Conservation (phyloP, 2,113 vertebrate genomes). For the Ptyas mucosa region DNA sequence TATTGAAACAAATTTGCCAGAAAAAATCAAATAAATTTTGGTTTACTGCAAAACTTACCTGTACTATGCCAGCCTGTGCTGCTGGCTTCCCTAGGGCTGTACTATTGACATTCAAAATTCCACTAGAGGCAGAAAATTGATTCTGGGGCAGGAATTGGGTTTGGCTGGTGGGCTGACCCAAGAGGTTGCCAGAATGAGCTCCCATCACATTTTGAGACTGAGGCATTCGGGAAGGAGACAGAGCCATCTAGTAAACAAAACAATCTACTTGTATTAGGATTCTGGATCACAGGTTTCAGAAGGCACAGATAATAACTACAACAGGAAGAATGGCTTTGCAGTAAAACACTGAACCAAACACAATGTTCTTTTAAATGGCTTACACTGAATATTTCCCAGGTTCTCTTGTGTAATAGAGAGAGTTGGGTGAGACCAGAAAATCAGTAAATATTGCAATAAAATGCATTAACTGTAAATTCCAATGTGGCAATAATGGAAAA, state of each 20-base stretch:
- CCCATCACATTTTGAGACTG: conserved; percentile 87
- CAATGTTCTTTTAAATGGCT: neutral
- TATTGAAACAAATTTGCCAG: neutral
- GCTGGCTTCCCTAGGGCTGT: conserved; percentile 80
- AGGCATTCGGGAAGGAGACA: conserved; percentile 92
- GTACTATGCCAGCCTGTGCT: conserved; percentile 77
- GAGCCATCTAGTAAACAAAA: conserved; percentile 79
- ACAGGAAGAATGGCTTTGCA: neutral
- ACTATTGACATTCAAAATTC: conserved; percentile 83
- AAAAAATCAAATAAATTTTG: neutral
- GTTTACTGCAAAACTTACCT: conserved; percentile 71
- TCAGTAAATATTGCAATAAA: neutral
- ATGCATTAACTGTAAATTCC: neutral
- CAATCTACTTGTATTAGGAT: neutral
- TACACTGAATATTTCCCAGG: neutral
- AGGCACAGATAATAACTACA: neutral
- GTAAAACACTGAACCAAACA: neutral
- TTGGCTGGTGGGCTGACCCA: conserved; percentile 81
- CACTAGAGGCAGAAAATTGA: conserved; percentile 79
- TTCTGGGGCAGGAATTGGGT: conserved; percentile 87
- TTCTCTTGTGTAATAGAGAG: neutral
- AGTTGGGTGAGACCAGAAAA: neutral
- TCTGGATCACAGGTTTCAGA: neutral
- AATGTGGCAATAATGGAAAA: neutral
- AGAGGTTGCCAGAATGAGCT: conserved; percentile 82